Conservation (phyloP, 2,888 invertebrate genomes). For the Macaria liturata region DNA sequence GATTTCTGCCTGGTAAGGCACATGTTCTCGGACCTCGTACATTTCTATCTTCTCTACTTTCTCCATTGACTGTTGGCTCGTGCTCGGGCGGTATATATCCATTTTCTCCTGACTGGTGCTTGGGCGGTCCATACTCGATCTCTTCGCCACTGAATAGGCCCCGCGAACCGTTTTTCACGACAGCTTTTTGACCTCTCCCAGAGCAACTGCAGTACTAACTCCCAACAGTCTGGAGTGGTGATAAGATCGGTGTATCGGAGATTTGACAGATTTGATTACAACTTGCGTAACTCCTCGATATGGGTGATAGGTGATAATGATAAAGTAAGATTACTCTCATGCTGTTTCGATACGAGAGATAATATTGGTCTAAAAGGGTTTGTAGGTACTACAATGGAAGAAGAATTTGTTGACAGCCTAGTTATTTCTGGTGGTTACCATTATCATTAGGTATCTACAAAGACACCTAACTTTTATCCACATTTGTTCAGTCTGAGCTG, state of each 20-base stretch:
- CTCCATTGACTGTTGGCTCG: slow-evolving; percentile 56
- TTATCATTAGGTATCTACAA: no score
- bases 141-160: slow-evolving; percentile 43
- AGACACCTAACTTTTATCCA: no score
- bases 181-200: slow-evolving; percentile 22
- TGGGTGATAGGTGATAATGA: slow-evolving; percentile 45
- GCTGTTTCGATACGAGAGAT: no score
- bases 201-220: slow-evolving; percentile 43
- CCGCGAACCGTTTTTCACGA: slow-evolving; percentile 48
- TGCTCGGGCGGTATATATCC: slow-evolving; percentile 54
- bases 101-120: slow-evolving; percentile 71
- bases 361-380: no score
- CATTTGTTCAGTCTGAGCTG: no score
- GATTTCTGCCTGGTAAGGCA: slow-evolving; percentile 73
- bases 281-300: slow-evolving; percentile 69
- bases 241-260: slow-evolving; percentile 64
- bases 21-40: slow-evolving; percentile 74
- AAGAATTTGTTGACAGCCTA: no score
- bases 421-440: no score
- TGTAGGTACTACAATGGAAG: no score
- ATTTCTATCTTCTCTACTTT: slow-evolving; percentile 67
- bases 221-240: slow-evolving; percentile 40
- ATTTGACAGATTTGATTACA: slow-evolving; percentile 72
- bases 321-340: no score
- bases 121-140: slow-evolving; percentile 67